Evolutionary conservation across 2,888 invertebrate species (phyloP).

Genomic region (Drosophila trichaetosa): DNA sequence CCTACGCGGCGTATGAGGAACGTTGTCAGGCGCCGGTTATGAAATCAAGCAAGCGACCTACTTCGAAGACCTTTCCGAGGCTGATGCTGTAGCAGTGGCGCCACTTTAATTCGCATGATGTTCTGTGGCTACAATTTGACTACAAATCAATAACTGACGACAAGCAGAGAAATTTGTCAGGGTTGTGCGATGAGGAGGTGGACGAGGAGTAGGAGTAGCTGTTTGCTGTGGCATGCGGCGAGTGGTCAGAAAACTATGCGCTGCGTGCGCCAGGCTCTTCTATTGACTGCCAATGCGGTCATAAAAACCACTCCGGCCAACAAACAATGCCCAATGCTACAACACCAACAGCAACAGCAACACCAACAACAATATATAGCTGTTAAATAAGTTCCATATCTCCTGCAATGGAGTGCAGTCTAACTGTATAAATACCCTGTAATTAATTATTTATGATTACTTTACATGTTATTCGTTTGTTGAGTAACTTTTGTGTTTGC

Average conservation of each 20-base stretch:
- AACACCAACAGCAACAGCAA: constrained; percentile 19
- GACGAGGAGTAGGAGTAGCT: neutral
- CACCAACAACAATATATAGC: constrained; percentile 15
- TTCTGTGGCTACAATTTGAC: constrained; percentile 70
- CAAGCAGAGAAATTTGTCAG: constrained; percentile 8
- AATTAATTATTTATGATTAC: neutral
- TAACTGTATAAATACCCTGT: constrained; percentile 13
- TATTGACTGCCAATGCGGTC: constrained; percentile 68
- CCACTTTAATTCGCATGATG: constrained; percentile 67
- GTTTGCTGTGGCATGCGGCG: neutral
- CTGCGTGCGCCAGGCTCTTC: constrained; percentile 43
- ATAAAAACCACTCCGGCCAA: constrained; percentile 69
- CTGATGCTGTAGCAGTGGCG: constrained; percentile 70
- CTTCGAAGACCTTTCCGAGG: constrained; percentile 40
- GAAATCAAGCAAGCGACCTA: constrained; percentile 68
- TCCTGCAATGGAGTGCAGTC: neutral
- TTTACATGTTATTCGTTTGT: neutral
- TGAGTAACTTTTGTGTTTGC: neutral
- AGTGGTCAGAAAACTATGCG: constrained; percentile 56
- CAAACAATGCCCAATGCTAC: constrained; percentile 54
- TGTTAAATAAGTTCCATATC: constrained; percentile 19
- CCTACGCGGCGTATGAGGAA: constrained; percentile 57
- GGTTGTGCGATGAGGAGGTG: neutral
- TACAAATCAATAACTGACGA: constrained; percentile 71
- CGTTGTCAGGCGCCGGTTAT: constrained; percentile 44